Evolutionary conservation across 2,797 vertebrate species (phyloP).

Genomic region (Cichlasoma orientale): DNA sequence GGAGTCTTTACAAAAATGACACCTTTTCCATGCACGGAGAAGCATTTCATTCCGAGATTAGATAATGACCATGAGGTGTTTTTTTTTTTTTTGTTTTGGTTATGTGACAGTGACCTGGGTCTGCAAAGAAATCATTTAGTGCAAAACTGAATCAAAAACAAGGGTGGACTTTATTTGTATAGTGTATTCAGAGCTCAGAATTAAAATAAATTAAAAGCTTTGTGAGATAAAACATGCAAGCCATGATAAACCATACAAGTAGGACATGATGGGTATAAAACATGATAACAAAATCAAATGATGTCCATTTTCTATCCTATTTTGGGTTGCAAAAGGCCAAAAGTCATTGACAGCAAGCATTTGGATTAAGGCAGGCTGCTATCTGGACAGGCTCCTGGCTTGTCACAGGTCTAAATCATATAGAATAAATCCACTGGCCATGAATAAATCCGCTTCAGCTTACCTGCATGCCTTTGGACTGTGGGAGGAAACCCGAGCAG

Average conservation of each 20-base stretch:
- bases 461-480: neutral
- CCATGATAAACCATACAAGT: neutral
- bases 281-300: neutral
- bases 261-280: neutral
- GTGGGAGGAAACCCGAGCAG: neutral
- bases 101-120: neutral
- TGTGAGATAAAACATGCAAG: neutral
- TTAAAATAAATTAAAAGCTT: constrained; percentile 6
- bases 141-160: neutral
- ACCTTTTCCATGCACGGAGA: neutral
- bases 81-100: neutral
- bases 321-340: neutral
- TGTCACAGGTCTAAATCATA: neutral
- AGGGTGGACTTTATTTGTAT: neutral
- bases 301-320: neutral
- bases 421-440: neutral
- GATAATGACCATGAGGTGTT: constrained; percentile 8
- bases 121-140: constrained; percentile 13
- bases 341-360: neutral
- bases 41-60: constrained; percentile 5
- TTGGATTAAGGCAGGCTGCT: neutral
- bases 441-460: neutral
- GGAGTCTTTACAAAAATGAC: constrained; percentile 27
- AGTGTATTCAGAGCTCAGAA: neutral
- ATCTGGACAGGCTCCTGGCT: neutral